These are phyloP conservation scores for Podarcis muralis DNA, from an alignment of 2,113 vertebrate species.

Conservation along the genomic window DNA sequence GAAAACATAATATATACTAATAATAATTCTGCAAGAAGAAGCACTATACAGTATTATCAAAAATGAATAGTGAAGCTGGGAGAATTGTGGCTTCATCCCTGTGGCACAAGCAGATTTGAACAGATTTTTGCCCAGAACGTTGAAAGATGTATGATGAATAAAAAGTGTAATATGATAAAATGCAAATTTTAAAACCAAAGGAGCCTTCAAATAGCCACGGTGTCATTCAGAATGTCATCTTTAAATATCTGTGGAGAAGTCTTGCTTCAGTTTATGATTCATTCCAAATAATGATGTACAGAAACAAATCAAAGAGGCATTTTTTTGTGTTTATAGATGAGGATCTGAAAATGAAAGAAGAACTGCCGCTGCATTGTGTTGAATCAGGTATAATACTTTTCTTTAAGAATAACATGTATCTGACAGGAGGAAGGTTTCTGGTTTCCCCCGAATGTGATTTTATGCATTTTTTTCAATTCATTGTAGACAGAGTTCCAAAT, in stretches of 20 bases:
- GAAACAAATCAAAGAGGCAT: neutral
- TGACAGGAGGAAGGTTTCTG: no score
- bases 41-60: neutral
- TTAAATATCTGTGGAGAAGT: neutral
- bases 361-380: rapidly evolving
- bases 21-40: neutral
- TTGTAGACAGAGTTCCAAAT: no score
- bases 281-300: neutral
- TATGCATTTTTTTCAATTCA: no score
- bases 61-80: neutral
- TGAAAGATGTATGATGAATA: neutral
- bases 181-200: neutral
- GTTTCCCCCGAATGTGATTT: no score
- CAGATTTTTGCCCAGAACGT: neutral
- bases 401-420: neutral
- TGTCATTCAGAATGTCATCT: neutral
- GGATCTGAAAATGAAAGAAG: slow-evolving; percentile 46
- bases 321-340: slow-evolving; percentile 33
- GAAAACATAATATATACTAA: no score
- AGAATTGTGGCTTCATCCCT: no score
- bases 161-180: neutral
- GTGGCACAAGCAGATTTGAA: neutral
- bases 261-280: neutral
- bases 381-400: slow-evolving; percentile 51
- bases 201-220: neutral